A percentile compares a stretch with the other conserved stretches of the same genome.
phyloP scores from a whole-genome alignment of 2,797 vertebrate genomes.

The Philypnodon macrostomus region DNA sequence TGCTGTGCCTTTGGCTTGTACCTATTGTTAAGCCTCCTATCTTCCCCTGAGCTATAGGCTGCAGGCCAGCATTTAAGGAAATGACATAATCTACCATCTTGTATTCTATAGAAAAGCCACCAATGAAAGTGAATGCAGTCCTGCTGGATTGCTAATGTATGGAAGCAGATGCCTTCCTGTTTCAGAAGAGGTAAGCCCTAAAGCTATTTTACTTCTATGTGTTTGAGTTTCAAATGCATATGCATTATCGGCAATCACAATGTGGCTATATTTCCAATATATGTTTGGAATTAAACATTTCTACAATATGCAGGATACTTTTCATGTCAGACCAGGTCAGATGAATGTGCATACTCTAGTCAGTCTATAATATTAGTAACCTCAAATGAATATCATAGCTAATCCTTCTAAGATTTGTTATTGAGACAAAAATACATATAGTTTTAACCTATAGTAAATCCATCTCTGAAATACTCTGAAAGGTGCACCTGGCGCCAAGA shows the following conservation, averaged over 20 bases:
- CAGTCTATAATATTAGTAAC: neutral
- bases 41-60: constrained; percentile 50
- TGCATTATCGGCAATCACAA: constrained; percentile 6
- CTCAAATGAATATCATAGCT: neutral
- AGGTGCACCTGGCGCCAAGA: too few species aligned
- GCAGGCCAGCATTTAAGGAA: constrained; percentile 55
- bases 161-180: constrained; percentile 4
- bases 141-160: constrained; percentile 4
- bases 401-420: neutral
- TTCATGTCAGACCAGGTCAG: constrained; percentile 6
- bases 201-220: constrained; percentile 11
- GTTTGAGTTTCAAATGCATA: constrained; percentile 1
- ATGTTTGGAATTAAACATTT: neutral
- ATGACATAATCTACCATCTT: constrained; percentile 59
- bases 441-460: too few species aligned
- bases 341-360: neutral
- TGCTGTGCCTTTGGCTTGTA: constrained; percentile 61
- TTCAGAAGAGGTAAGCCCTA: constrained; percentile 4
- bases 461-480: too few species aligned
- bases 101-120: constrained; percentile 18
- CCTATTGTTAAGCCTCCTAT: constrained; percentile 63
- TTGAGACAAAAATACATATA: neutral
- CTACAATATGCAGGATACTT: neutral
- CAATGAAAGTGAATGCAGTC: constrained; percentile 29
- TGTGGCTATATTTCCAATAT: constrained; percentile 1